Base-by-base conservation (phyloP, 1,140 invertebrate genomes). In the Caenorhabditis briggsae region DNA sequence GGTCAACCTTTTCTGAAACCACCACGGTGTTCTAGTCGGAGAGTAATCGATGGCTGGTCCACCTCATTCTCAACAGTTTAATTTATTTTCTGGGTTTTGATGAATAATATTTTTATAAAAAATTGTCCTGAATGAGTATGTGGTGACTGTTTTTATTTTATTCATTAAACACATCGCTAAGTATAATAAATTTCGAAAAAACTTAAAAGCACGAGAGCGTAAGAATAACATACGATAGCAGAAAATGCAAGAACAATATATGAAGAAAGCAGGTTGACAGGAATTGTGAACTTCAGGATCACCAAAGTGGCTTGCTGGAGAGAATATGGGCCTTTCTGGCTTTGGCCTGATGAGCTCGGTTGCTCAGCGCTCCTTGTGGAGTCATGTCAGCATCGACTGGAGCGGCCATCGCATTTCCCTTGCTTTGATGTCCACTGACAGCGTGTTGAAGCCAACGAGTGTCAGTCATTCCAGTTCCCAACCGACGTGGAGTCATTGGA, bases 231-330 rank as follows among this genome's bases (percentile, higher is more conserved):
- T 25, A 20, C 25, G 11, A 23, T 48, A n/a, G 33, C 70, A 78
- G 59, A 78, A 20, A 78, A 23, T 78, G 70, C 70, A 53, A 25
- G 33, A 53, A 53, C 16, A 23, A 70, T 25, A 11, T 23, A 70
- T 33, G 8, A 70, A 43, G 64, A 11, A 53, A 53, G 50, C 50
- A 14, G 50, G 2, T 11, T 53, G 16, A 53, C 33, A 7, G 64
- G 16, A 43, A 7, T 12, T 70, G n/a, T 70, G 12, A 8, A 70
- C 20, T 41, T 18, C 43, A 18, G n/a, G 20, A 53, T 82, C 84
- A 90, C 90, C 90, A 90, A 18, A 90, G 84, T 61, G 90, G 90
- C 70, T 89, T 89, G 84, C 89, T 90, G 50, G 89, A 90, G 14
- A 90, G 88, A 84, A 90, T 87, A 53, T 90, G 89, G 6, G 88